Evolutionary conservation across 1,140 invertebrate genomes (phyloP).

Genomic region (Helicoverpa armigera): DNA sequence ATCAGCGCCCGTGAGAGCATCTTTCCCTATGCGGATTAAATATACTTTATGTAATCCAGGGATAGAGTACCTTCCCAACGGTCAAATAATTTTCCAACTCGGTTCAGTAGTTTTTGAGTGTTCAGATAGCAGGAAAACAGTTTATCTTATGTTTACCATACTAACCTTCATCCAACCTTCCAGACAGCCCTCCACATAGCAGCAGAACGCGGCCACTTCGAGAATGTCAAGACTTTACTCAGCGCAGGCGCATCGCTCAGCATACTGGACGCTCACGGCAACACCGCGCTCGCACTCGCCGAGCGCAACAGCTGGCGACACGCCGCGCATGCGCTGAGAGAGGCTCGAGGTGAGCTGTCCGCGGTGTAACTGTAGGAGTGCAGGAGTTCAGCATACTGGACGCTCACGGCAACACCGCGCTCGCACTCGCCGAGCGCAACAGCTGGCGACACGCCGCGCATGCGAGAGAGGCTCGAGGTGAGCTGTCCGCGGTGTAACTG

Average conservation of each 20-base stretch:
- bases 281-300: conserved; percentile 92
- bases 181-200: conserved; percentile 94
- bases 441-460: conserved; percentile 90
- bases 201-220: conserved; percentile 92
- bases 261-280: conserved; percentile 89
- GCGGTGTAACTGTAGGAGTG: no score
- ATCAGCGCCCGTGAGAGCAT: no score
- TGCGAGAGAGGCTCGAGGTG: conserved; percentile 90
- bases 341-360: conserved; percentile 88
- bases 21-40: no score
- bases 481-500: conserved; percentile 54
- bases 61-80: no score
- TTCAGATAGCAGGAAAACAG: no score
- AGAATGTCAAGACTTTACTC: conserved; percentile 90
- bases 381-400: no score
- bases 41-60: no score
- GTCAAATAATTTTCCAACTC: no score
- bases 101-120: no score
- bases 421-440: conserved; percentile 92
- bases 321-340: conserved; percentile 90
- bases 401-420: conserved; percentile 85
- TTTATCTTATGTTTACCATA: no score
- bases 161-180: conserved; percentile 56
- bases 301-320: conserved; percentile 90
- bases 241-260: conserved; percentile 90